Conservation (phyloP, 30 jellyfish, hydroid and myxozoan species). For the Turritopsis dohrnii region DNA sequence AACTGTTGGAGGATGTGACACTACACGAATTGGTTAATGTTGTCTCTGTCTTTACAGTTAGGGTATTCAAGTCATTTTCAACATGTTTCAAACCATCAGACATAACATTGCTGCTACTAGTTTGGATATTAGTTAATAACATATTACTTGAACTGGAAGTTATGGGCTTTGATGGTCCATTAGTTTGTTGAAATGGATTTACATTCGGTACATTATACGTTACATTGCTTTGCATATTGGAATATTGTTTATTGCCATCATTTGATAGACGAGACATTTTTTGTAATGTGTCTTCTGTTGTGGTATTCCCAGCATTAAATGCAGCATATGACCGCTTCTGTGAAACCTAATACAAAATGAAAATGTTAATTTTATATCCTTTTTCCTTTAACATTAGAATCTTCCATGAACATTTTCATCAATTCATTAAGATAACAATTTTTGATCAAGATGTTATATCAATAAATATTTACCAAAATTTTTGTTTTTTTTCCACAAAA, state of each 20-base stretch:
- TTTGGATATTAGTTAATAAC: neutral
- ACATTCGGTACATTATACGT: constrained; percentile 4
- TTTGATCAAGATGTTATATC: too few species aligned
- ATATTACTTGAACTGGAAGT: neutral
- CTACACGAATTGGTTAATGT: constrained; percentile 11
- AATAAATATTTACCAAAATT: too few species aligned
- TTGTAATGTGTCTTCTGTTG: neutral
- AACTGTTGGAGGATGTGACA: neutral
- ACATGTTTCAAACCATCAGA: neutral
- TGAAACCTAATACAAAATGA: neutral
- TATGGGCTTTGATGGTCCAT: neutral
- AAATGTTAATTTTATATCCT: neutral
- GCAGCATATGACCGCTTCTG: constrained; percentile 7
- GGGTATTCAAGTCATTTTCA: neutral
- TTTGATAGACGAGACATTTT: constrained; percentile 9
- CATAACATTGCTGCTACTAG: neutral
- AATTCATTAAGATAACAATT: too few species aligned
- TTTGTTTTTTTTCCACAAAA: too few species aligned
- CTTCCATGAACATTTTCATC: too few species aligned
- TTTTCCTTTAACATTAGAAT: too few species aligned
- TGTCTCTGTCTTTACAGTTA: neutral
- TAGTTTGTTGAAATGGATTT: constrained; percentile 17
- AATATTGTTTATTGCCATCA: neutral
- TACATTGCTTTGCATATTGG: neutral
- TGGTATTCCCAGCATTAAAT: neutral